phyloP scores from a whole-genome alignment of 2,797 vertebrate genomes.

The Siniperca scherzeri region DNA sequence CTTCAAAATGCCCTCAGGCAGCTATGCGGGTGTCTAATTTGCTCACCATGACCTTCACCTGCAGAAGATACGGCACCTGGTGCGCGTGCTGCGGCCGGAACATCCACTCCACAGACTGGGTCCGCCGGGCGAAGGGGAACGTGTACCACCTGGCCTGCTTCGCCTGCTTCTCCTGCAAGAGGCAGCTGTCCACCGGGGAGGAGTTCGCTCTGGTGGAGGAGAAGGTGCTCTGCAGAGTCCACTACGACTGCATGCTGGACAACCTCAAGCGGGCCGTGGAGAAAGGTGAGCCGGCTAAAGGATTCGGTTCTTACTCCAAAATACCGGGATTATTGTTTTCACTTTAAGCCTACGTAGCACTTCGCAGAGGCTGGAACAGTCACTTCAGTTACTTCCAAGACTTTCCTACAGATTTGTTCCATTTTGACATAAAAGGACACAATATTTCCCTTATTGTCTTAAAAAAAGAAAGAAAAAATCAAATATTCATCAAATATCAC shows the following conservation, averaged over 20 bases:
- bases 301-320: too few relatives aligned
- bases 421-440: neutral
- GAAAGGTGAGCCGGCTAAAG: conserved; percentile 87
- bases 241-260: conserved; percentile 97
- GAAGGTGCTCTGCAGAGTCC: conserved; percentile 94
- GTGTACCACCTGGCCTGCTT: conserved; percentile 98
- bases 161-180: conserved; percentile 97
- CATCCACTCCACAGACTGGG: conserved; percentile 97
- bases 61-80: conserved; percentile 93
- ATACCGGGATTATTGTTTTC: too few relatives aligned
- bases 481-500: neutral
- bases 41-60: conserved; percentile 9
- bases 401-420: neutral
- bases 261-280: conserved; percentile 95
- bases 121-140: conserved; percentile 94
- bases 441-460: neutral
- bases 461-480: neutral
- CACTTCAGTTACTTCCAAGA: too few relatives aligned
- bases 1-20: neutral
- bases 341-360: too few relatives aligned
- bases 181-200: conserved; percentile 96
- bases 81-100: conserved; percentile 95
- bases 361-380: neutral
- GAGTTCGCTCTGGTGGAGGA: conserved; percentile 97
- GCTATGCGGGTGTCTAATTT: neutral